Base-by-base conservation (phyloP, 2,113 vertebrate species). In the Oxygymnocypris stewartii region DNA sequence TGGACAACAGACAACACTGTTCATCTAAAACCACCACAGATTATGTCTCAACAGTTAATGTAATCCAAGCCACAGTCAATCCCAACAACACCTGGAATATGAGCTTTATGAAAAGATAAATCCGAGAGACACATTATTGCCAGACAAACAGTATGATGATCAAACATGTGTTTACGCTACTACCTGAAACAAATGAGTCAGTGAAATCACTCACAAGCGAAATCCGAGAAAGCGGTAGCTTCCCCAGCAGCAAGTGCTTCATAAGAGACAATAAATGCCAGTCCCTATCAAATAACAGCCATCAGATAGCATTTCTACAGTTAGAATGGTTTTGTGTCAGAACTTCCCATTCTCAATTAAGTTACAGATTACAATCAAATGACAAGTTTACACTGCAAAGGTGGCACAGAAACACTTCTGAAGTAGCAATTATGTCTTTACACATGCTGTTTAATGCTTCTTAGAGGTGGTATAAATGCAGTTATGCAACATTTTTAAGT, bases 261-360 rank as follows among this genome's bases (percentile, higher is more conserved):
- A 67, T 31, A 82, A 35, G 75, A 82, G 63, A 81, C 79, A 44
- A 81, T 81, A 65, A 81, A 81, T 47, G 79, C 79, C 37, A 63
- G 31, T 57, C 35, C 54, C 23, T 65, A 81, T 81, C 79, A 18
- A 81, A 81, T 81, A 81, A 81, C 79, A 81, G 59, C 12, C 59
- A 65, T 65, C 63, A 31, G 18, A 82, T 57, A 40, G 54, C 49
- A 61, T 82, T 82, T 82, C 25, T 51, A 81, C 57, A 65, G 79
- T 65, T 25, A 81, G 59, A 14, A 65, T 6, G 31, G 59, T 63
- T 65, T 18, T 28, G 37, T 63, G 37, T 81, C 59, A 65, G 59
- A 65, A 44, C 79, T 81, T 65, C 54, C 23, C 23, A 51, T 57
- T 80, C 31, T 80, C 57, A 63, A 7, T 44, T 63, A 12, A 80